Percentiles rank a stretch among this genome's conserved stretches.
phyloP scores from a whole-genome alignment of 92 coral and sea anemone genomes.

The Porites divaricata region DNA sequence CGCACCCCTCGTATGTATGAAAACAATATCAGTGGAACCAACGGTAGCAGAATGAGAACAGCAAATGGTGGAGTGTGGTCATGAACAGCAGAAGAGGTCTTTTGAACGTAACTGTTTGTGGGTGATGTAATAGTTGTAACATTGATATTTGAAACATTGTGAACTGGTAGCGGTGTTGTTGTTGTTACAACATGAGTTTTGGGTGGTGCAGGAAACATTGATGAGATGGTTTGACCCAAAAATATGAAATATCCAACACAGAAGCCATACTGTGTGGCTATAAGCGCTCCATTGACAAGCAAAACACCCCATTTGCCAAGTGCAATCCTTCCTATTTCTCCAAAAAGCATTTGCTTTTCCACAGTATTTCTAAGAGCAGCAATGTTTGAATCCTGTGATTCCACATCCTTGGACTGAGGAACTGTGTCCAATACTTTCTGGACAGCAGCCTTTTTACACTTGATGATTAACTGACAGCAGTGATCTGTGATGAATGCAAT shows the following conservation, averaged over 20 bases:
- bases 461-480: constrained; percentile 92
- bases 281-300: constrained; percentile 84
- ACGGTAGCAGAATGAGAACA: constrained; percentile 68
- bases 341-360: constrained; percentile 76
- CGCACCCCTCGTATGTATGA: constrained; percentile 83
- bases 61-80: constrained; percentile 69
- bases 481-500: constrained; percentile 92
- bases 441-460: constrained; percentile 94
- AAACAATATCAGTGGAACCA: constrained; percentile 76
- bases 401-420: constrained; percentile 56
- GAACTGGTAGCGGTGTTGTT: neutral
- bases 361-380: constrained; percentile 54
- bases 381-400: constrained; percentile 40
- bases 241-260: constrained; percentile 96
- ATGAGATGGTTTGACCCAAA: constrained; percentile 83
- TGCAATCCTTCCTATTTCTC: constrained; percentile 90
- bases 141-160: neutral
- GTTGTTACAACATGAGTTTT: constrained; percentile 3
- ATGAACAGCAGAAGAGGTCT: constrained; percentile 10
- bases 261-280: constrained; percentile 86
- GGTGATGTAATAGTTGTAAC: neutral
- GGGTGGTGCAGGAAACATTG: constrained; percentile 64
- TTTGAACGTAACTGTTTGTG: constrained; percentile 3
- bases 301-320: constrained; percentile 81
- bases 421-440: constrained; percentile 68